phyloP scores from a whole-genome alignment of 2,113 vertebrate genomes.

The Origma solitaria region DNA sequence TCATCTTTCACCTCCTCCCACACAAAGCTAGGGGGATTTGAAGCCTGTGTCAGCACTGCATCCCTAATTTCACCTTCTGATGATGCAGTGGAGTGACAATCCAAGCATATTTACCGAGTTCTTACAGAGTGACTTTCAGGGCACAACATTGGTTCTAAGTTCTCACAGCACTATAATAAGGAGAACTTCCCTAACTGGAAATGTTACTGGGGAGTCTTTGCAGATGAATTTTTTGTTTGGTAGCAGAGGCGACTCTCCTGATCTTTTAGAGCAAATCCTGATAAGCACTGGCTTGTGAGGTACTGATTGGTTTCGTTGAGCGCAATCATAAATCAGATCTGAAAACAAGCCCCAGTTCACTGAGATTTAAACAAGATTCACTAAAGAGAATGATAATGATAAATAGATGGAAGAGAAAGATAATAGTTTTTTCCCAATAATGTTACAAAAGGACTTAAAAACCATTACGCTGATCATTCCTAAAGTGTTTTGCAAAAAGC shows the following conservation, averaged over 20 bases:
- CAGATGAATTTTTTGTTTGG: not conserved
- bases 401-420: not conserved
- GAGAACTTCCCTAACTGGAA: not conserved
- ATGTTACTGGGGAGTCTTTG: not conserved
- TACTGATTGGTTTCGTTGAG: not conserved
- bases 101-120: not conserved
- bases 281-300: not conserved
- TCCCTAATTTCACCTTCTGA: not conserved
- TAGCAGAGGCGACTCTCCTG: not conserved
- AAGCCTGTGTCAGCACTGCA: not conserved
- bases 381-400: not conserved
- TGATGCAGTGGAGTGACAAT: not conserved
- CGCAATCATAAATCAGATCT: constrained; percentile 22
- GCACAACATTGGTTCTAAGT: not conserved
- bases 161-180: not conserved
- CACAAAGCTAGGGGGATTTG: not conserved
- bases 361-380: not conserved
- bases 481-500: not conserved
- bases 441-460: constrained; percentile 27
- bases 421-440: not conserved
- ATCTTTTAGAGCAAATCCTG: not conserved
- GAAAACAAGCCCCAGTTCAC: not conserved
- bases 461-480: not conserved
- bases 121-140: not conserved
- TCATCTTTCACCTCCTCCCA: not conserved